Base-by-base conservation (phyloP, 2,113 vertebrate species). In the Brienomyrus longianalis region DNA sequence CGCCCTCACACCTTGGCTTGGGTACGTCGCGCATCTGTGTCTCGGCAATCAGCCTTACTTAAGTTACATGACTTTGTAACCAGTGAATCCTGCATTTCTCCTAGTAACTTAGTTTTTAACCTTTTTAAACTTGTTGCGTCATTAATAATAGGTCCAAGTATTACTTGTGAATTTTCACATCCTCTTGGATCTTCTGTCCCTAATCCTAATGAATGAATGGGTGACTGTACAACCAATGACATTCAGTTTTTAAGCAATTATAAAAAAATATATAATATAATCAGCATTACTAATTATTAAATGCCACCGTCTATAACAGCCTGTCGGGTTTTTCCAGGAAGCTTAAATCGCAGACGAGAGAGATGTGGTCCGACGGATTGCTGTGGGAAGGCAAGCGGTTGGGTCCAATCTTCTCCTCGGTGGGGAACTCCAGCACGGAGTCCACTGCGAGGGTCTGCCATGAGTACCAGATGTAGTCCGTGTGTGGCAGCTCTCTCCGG, bases 401-500 rank as follows among this genome's bases (percentile, higher is more conserved):
- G 2, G 98, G 98, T 39, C 98, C 98, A 13, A 99, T 98, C 93
- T 99, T 97, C 90, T 98, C 97, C 89, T 98, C 98, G 0, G 96
- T 97, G 88, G 98, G 97, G 89, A 99, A 91, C 90, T 94, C 95
- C 23, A 99, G 94, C 4, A 98, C 96, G 0, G 96, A 92, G 27
- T 96, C 94, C 89, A 98, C 98, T 98, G 0, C 93, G 94, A 99
- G 93, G 2, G 96, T 95, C 0, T 94, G 93, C 15, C 94, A 94
- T 5, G 96, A 97, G 85, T 98, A 99, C 98, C 98, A 99, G 92
- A 99, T 98, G 62, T 99, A 99, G 94, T 99, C 98, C 91, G 95
- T 0, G 98, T 99, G 93, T 97, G 95, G 90, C 97, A 92, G 96
- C 96, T 96, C 94, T 99, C 98, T 17, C 98, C 97, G 0, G 96